These are phyloP conservation scores for Salvator merianae DNA, from an alignment of 2,113 vertebrate genomes.

Conservation along the genomic window DNA sequence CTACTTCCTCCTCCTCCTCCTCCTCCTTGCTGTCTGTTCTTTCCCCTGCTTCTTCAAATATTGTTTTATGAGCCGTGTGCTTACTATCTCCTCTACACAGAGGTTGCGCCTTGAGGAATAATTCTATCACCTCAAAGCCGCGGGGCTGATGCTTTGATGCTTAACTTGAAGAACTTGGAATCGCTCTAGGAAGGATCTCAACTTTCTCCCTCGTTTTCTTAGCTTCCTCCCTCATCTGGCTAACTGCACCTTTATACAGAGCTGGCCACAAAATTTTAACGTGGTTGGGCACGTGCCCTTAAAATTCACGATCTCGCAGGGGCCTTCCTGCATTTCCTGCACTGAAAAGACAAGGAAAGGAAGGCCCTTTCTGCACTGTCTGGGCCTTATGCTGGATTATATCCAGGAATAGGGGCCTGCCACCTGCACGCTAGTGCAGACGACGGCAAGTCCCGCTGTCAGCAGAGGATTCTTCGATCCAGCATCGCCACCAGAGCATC, in stretches of 20 bases:
- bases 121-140: slow-evolving; percentile 63
- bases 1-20: slow-evolving; percentile 35
- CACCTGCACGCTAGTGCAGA: no score
- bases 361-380: no score
- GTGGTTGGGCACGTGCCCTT: no score
- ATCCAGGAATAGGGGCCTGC: no score
- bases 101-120: slow-evolving; percentile 52
- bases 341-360: no score
- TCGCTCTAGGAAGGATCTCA: slow-evolving; percentile 29
- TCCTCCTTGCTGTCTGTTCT: slow-evolving; percentile 30
- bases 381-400: no score
- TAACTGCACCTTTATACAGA: neutral
- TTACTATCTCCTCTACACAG: slow-evolving; percentile 52
- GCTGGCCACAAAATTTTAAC: no score
- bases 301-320: no score
- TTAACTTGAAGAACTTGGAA: slow-evolving; percentile 59
- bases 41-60: slow-evolving; percentile 56
- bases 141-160: slow-evolving; percentile 59
- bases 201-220: neutral
- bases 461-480: no score
- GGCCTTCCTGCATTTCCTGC: no score
- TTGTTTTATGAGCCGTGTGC: slow-evolving; percentile 57
- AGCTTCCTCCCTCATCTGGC: slow-evolving; percentile 3
- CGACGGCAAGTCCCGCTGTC: no score
- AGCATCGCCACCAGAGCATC: no score